Evolutionary conservation across 2,888 invertebrate genomes (phyloP), one percentile per base, ranked within the genome.

Genomic region (Habrosyne pyritoides): DNA sequence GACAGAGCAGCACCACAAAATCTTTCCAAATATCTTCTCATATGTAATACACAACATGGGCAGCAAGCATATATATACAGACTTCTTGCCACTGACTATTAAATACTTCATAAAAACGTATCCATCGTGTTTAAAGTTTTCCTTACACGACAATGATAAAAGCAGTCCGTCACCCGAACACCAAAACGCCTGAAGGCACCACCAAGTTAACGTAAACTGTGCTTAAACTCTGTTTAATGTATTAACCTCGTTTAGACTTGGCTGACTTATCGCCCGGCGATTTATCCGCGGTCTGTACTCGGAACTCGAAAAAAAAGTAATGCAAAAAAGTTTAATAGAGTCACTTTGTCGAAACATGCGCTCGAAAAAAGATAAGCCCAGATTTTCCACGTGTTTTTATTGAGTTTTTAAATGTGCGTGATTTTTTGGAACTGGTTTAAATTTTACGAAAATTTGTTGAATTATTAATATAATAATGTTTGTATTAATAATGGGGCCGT

Each of bases 281-380:
- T 89, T 90, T 89, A 87, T 88, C 83, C 79, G 69, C 67, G 64
- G 64, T 64, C 64, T 63, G 64, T 72, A 73, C 75, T 71, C 69
- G 66, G 72, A 75, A 77, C 78, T 75, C 71, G 66, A 78, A 84
- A 84, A 84, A n/a, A 84, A 80, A 77, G 77, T 75, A 80, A 42
- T 75, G 78, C 73, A 81, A 87, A 89, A 87, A 89, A 87, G 84
- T 88, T 89, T 85, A 82, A 86, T 85, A 86, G 84, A 83, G 80
- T 79, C 79, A 65, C 77, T 71, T 69, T 70, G 79, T 75, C 77
- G 65, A 66, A 66, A 62, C 60, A 63, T 18, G 52, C 10, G 48
- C 50, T 50, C 50, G 14, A 30, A 26, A 28, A n/a, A 26, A 21
- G 50, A 50, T 50, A 50, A 50, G 50, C 18, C 10, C 14, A 18